Percentiles rank a stretch among this genome's conserved stretches.
Evolutionary conservation across 2,113 vertebrate species (phyloP).

Genomic region (Pluvialis apricaria): DNA sequence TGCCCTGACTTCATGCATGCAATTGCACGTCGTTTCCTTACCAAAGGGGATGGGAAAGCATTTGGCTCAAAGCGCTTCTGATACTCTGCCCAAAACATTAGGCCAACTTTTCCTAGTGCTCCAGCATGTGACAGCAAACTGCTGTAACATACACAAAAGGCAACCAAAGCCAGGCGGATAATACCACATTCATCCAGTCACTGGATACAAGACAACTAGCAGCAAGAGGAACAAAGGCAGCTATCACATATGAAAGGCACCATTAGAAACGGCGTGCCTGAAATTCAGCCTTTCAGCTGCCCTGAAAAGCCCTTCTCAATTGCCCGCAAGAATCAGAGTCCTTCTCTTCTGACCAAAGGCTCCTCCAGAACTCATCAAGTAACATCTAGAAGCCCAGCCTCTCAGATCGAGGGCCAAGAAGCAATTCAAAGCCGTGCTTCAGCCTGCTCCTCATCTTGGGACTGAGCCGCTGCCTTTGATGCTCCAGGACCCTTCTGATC

Average conservation of each 20-base stretch:
- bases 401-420: neutral
- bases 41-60: neutral
- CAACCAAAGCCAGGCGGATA: slow-evolving; percentile 1
- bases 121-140: slow-evolving; percentile 46
- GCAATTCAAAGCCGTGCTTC: neutral
- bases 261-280: neutral
- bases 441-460: neutral
- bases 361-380: neutral
- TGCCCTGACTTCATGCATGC: neutral
- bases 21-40: neutral
- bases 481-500: slow-evolving; percentile 1
- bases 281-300: neutral
- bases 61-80: slow-evolving; percentile 3
- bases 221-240: slow-evolving; percentile 39
- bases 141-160: slow-evolving; percentile 13
- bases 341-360: slow-evolving; percentile 11
- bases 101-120: slow-evolving; percentile 20
- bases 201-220: slow-evolving; percentile 9
- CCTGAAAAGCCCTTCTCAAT: neutral
- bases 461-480: neutral
- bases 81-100: slow-evolving; percentile 1
- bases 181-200: slow-evolving; percentile 26
- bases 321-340: neutral
- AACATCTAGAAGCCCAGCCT: neutral
- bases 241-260: slow-evolving; percentile 25